Evolutionary conservation across 2,888 invertebrate genomes (phyloP), one percentile per base, ranked within the genome.

Genomic region (Molanna angustata): DNA sequence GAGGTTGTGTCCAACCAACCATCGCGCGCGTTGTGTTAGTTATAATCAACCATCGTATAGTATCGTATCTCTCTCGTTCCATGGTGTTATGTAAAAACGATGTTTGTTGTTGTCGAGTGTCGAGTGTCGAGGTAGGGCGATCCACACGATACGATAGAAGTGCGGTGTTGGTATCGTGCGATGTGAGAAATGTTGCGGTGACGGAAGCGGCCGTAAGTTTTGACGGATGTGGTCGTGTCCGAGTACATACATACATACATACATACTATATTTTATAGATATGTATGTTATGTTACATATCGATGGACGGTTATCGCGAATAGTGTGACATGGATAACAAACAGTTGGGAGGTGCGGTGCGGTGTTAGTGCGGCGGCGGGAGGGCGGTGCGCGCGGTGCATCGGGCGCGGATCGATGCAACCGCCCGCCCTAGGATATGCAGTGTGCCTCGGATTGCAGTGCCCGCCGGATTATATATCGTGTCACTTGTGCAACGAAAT

Each of bases 361-460:
- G 27, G 6, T 27, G 37, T 17, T 37, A 37, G 37, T 37, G 16
- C 13, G 4, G 17, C 58, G 62, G 61, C 54, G 46, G 35, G 39
- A 41, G 47, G 20, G 32, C 33, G 42, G 47, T 20, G 32, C 33
- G 42, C 41, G 49, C 55, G 51, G 41, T 51, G 50, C 55, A 50
- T 21, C 53, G 44, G 27, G 39, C 52, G 41, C 51, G 39, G 52
- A 53, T 53, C 53, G 53, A 53, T 53, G 48, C 49, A 53, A n/a
- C 22, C 43, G 40, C 53, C n/a, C 43, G 37, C 49, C 53, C 49
- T 31, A 44, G 43, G 43, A 39, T 32, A 39, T 54, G 54, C 54
- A 54, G 54, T 54, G 54, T 50, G 46, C 42, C 45, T 49, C 27
- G 53, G 53, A 49, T 53, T 53, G 53, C 53, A 53, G 53, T 53